Conservation (phyloP, 2,888 invertebrate genomes). For the Trachelus tabidus region DNA sequence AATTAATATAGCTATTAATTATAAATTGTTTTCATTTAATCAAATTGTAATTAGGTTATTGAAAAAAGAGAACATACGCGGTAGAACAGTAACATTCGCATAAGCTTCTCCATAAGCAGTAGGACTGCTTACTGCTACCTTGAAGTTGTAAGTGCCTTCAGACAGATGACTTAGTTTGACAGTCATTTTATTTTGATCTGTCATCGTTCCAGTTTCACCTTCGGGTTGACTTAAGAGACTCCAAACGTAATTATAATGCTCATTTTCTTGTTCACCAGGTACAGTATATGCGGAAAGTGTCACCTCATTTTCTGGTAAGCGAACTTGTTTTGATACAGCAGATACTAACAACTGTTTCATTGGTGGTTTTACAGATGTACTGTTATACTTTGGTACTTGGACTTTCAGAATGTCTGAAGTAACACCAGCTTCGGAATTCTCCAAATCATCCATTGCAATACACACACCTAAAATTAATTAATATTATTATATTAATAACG, state of each 20-base stretch:
- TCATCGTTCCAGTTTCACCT: constrained; percentile 80
- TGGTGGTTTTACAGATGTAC: constrained; percentile 66
- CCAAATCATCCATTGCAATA: constrained; percentile 34
- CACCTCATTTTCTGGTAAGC: constrained; percentile 86
- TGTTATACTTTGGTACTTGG: constrained; percentile 26
- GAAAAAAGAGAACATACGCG: constrained; percentile 66
- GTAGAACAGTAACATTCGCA: constrained; percentile 90
- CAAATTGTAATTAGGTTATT: not conserved
- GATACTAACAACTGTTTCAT: constrained; percentile 79
- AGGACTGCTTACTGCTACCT: constrained; percentile 84
- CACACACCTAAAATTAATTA: constrained; percentile 44
- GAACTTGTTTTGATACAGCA: constrained; percentile 81
- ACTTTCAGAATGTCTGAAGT: constrained; percentile 39
- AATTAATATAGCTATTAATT: constrained; percentile 1
- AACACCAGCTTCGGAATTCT: constrained; percentile 33
- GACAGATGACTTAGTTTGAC: constrained; percentile 86
- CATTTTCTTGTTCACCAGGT: constrained; percentile 79
- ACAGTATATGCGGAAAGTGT: constrained; percentile 85
- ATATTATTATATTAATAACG: constrained; percentile 5
- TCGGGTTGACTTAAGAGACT: constrained; percentile 86
- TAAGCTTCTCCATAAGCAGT: constrained; percentile 82
- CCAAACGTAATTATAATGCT: constrained; percentile 90
- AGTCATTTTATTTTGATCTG: constrained; percentile 84
- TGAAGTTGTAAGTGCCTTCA: constrained; percentile 89
- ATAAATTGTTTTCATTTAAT: not conserved